phyloP scores from a whole-genome alignment of 2,888 invertebrate species.

The Clistopyga incitator region DNA sequence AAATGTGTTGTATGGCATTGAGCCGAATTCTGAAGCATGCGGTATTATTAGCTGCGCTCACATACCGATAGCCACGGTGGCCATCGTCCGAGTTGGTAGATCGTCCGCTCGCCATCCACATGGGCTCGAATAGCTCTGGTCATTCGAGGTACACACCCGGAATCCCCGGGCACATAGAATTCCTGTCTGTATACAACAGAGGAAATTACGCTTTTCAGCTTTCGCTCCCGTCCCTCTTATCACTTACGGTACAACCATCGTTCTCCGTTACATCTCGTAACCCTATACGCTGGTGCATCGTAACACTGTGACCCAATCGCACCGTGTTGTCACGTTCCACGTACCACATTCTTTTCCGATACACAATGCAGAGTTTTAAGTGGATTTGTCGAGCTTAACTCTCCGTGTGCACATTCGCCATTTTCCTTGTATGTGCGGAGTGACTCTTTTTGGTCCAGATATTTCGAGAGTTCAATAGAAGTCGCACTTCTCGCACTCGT shows the following conservation, averaged over 20 bases:
- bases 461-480: no score
- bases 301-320: slow-evolving; percentile 9
- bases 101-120: slow-evolving; percentile 8
- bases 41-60: neutral
- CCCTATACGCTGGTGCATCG: slow-evolving; percentile 9
- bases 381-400: neutral
- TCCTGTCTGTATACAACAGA: slow-evolving; percentile 9
- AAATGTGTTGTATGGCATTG: neutral
- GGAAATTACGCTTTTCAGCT: slow-evolving; percentile 33
- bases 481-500: no score
- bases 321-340: neutral
- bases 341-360: neutral
- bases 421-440: no score
- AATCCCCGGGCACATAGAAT: neutral
- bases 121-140: neutral
- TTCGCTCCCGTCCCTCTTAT: slow-evolving; percentile 10
- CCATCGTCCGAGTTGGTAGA: slow-evolving; percentile 1
- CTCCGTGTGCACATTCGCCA: no score
- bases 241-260: slow-evolving; percentile 26
- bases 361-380: neutral
- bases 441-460: no score
- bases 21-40: neutral
- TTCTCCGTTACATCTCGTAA: slow-evolving; percentile 31
- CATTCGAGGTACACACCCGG: neutral
- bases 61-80: neutral